Percentiles rank a stretch among this genome's conserved stretches.
These are phyloP conservation scores for Megaleporinus macrocephalus DNA, from an alignment of 2,113 vertebrate species.

Conservation along the genomic window DNA sequence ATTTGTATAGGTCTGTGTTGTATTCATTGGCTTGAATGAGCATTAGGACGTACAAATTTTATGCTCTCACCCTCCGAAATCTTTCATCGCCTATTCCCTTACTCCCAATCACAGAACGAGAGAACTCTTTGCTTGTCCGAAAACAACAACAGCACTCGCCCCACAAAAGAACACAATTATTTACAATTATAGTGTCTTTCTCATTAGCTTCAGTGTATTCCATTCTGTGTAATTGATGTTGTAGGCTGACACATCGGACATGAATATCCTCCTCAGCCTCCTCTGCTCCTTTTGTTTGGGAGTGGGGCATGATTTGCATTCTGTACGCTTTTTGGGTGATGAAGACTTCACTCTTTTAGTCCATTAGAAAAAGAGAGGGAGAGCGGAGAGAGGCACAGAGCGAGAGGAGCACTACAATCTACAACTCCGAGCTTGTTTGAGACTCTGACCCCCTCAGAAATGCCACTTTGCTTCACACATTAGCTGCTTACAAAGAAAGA, in stretches of 20 bases:
- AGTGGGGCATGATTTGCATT: constrained; percentile 85
- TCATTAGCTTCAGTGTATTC: constrained; percentile 92
- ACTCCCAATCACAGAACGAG: not conserved
- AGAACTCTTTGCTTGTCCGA: constrained; percentile 74
- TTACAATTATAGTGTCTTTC: constrained; percentile 88
- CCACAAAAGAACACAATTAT: constrained; percentile 83
- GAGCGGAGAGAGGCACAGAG: constrained; percentile 38
- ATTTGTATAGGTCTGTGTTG: too few species aligned
- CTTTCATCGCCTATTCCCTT: constrained; percentile 15
- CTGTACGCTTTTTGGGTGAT: constrained; percentile 90
- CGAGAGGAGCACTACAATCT: constrained; percentile 81
- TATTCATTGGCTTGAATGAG: too few species aligned
- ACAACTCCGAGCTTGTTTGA: constrained; percentile 92
- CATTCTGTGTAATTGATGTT: constrained; percentile 89
- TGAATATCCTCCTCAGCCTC: constrained; percentile 91
- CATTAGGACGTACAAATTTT: not conserved
- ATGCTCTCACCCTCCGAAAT: constrained; percentile 37
- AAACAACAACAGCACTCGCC: constrained; percentile 83
- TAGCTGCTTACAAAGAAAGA: constrained; percentile 99
- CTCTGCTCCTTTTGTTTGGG: constrained; percentile 87
- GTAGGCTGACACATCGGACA: constrained; percentile 92
- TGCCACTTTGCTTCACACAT: constrained; percentile 99
- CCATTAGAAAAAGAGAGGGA: constrained; percentile 84
- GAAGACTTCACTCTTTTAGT: constrained; percentile 93
- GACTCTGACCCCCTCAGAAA: constrained; percentile 88